These are phyloP conservation scores for Panagrolaimus sp. DNA, from an alignment of 1,140 invertebrate species.

Conservation along the genomic window DNA sequence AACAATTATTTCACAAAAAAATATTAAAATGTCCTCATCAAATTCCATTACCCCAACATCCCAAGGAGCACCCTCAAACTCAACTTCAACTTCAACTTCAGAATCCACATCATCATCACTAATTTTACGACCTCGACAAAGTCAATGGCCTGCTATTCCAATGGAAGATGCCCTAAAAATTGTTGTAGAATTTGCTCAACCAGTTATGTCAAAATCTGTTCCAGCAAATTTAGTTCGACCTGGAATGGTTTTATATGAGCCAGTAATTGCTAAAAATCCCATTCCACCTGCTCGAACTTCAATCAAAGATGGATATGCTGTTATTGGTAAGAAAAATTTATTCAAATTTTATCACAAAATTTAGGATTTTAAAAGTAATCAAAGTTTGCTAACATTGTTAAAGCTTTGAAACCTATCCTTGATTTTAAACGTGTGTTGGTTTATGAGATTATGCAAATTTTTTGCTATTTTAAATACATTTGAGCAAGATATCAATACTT, in stretches of 20 bases:
- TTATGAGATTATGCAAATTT: neutral
- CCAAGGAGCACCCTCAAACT: too few species aligned
- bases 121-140: slow-evolving; percentile 28
- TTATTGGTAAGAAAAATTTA: slow-evolving; percentile 31
- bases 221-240: neutral
- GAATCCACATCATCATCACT: too few species aligned
- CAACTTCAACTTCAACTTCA: too few species aligned
- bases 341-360: neutral
- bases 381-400: neutral
- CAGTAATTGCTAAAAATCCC: slow-evolving; percentile 20
- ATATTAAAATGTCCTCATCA: too few species aligned
- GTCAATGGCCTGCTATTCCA: slow-evolving; percentile 34
- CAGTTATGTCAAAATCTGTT: neutral
- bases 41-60: too few species aligned
- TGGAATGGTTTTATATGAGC: slow-evolving; percentile 33
- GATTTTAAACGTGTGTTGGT: too few species aligned
- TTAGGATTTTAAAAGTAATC: neutral
- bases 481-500: too few species aligned
- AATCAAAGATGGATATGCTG: slow-evolving; percentile 50
- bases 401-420: too few species aligned
- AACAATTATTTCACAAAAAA: too few species aligned
- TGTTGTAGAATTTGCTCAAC: neutral
- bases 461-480: neutral
- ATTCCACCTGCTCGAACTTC: slow-evolving; percentile 34
- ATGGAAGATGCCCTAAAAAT: slow-evolving; percentile 21